Evolutionary conservation across 2,797 vertebrate genomes (phyloP).

Genomic region (Cryptoprocta ferox): DNA sequence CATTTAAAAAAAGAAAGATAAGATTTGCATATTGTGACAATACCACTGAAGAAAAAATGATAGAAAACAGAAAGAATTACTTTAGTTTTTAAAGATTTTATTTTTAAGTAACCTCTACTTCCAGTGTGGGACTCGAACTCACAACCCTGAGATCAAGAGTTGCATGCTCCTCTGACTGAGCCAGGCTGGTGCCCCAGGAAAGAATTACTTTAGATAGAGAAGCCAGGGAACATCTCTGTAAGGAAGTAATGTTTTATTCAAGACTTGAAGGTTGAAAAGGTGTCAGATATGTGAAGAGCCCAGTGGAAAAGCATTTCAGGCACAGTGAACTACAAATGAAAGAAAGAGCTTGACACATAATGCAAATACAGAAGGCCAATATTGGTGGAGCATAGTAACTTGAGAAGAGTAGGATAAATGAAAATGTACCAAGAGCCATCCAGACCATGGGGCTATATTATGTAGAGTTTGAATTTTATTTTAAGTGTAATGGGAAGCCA

Average conservation of each 20-base stretch:
- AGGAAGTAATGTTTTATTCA: background rate
- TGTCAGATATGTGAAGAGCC: background rate
- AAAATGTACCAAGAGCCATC: background rate
- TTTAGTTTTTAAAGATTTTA: too few relatives aligned
- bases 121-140: too few relatives aligned
- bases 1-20: background rate
- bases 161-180: too few relatives aligned
- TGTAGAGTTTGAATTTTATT: conserved; percentile 7
- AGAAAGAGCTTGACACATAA: background rate
- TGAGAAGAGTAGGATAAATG: background rate
- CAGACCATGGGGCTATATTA: background rate
- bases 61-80: background rate
- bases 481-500: background rate
- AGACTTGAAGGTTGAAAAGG: background rate
- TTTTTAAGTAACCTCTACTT: too few relatives aligned
- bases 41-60: conserved; percentile 27
- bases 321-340: background rate
- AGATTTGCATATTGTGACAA: background rate
- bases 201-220: background rate
- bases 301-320: background rate
- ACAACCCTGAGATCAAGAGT: too few relatives aligned
- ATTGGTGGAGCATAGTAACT: background rate
- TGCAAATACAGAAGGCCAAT: background rate
- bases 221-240: background rate
- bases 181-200: too few relatives aligned